phyloP scores from a whole-genome alignment of 2,888 invertebrate species.

The Parasteatoda lunata region DNA sequence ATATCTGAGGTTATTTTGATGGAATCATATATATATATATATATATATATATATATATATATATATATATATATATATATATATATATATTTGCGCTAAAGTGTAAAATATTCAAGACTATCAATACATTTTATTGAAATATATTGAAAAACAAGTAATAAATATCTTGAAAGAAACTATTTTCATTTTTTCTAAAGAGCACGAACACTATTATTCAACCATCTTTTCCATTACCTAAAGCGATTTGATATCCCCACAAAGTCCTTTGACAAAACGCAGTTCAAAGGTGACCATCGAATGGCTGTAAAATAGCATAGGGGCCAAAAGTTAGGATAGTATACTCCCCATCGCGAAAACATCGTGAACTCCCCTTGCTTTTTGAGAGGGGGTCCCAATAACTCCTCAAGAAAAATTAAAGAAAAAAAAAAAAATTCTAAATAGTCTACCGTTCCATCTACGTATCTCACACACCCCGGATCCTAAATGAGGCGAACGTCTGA shows the following conservation, averaged over 20 bases:
- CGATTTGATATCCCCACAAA: not conserved
- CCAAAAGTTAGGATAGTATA: not conserved
- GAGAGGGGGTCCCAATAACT: not conserved
- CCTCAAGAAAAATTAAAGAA: not conserved
- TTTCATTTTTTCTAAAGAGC: no score
- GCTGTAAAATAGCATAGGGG: slow-evolving; percentile 17
- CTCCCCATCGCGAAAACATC: slow-evolving; percentile 40
- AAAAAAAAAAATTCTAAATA: not conserved
- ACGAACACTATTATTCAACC: not conserved
- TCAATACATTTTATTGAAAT: no score
- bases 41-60: no score
- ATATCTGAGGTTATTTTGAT: no score
- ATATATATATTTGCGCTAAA: no score
- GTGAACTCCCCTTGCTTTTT: not conserved
- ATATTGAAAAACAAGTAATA: no score
- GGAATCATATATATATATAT: no score
- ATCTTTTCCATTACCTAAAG: not conserved
- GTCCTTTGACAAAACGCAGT: not conserved
- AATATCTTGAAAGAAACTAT: no score
- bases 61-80: no score
- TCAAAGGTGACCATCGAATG: not conserved
- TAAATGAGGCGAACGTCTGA: not conserved
- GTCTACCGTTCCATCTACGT: not conserved
- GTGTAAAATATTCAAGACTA: no score
- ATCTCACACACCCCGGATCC: not conserved